A percentile compares a stretch with the other conserved stretches of the same genome.
These are phyloP conservation scores for Neostethus bicornis DNA, from an alignment of 2,797 vertebrate genomes.

Conservation along the genomic window DNA sequence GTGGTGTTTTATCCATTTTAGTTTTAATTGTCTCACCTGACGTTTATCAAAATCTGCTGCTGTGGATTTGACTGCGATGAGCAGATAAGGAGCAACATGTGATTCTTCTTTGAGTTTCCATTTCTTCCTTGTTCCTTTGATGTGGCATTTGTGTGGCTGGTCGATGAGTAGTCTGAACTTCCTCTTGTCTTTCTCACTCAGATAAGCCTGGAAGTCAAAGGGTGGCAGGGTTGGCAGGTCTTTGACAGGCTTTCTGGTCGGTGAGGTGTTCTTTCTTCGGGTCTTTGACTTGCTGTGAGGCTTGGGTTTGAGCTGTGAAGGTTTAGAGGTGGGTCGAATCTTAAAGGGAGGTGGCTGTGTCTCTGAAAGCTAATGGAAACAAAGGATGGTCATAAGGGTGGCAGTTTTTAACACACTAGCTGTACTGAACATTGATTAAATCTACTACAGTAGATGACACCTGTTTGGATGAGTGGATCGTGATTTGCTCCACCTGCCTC, in stretches of 20 bases:
- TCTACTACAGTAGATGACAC: too few species aligned
- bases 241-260: conserved; percentile 27
- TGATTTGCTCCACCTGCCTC: too few species aligned
- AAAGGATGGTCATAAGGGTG: background rate
- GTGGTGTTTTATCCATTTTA: too few species aligned
- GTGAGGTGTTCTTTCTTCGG: conserved; percentile 45
- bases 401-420: too few species aligned
- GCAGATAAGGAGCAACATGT: conserved; percentile 82
- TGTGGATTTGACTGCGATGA: conserved; percentile 92
- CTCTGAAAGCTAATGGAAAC: conserved; percentile 5
- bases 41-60: conserved; percentile 93
- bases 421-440: too few species aligned
- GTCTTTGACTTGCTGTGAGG: conserved; percentile 53
- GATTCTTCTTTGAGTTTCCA: conserved; percentile 9
- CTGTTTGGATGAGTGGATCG: too few species aligned
- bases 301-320: conserved; percentile 49
- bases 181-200: conserved; percentile 90
- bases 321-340: conserved; percentile 29
- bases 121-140: conserved; percentile 26
- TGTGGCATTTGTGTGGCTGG: conserved; percentile 89
- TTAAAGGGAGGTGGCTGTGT: conserved; percentile 44
- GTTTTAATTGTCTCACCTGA: conserved; percentile 76
- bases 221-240: conserved; percentile 65
- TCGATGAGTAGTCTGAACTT: conserved; percentile 90
- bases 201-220: conserved; percentile 90